Base-by-base conservation (phyloP, 2,113 vertebrate species). In the Burhinus bistriatus region DNA sequence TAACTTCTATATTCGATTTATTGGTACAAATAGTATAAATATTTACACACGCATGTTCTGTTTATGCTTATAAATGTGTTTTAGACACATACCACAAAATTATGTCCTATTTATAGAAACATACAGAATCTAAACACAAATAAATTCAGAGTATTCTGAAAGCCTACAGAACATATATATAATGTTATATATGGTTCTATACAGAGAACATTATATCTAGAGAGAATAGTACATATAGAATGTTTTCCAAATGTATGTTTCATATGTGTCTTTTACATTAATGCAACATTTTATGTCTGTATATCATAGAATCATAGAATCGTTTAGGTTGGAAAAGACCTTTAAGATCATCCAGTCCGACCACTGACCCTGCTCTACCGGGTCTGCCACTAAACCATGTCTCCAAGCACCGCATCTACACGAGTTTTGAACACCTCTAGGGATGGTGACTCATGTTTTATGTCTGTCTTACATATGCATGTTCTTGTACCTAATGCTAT, bases 41-140 rank as follows among this genome's bases (percentile, higher is more conserved):
- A 9, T 29, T 51, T 42, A 15, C 11, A 6, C 15, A 3, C 14
- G 4, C 5, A 0, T 9, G 40, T 27, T 30, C n/a, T 54, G 9
- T 54, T 5, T 32, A 7, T 4, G 20, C 20, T 20, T 6, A 3
- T 7, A 29, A 16, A 17, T 6, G 9, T n/a, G 26, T 2, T 64
- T 69, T 32, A 17, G 19, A 4, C 47, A 47, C 4, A 3, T 44
- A 5, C 29, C 34, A 7, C 32, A 17, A 23, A 40, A 20, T 15
- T 27, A 12, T 9, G 11, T 11, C 7, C 6, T 22, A 5, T 18
- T 49, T 45, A 12, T 36, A 45, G 69, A 59, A 64, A 40, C 23
- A 3, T 9, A 18, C 0, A 9, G 32, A 81, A 38, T 21, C 1
- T 6, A 55, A 79, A 51, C n/a, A n/a, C n/a, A n/a, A n/a, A n/a